Evolutionary conservation across 2,797 vertebrate species (phyloP).

Genomic region (Protosalanx chinensis): DNA sequence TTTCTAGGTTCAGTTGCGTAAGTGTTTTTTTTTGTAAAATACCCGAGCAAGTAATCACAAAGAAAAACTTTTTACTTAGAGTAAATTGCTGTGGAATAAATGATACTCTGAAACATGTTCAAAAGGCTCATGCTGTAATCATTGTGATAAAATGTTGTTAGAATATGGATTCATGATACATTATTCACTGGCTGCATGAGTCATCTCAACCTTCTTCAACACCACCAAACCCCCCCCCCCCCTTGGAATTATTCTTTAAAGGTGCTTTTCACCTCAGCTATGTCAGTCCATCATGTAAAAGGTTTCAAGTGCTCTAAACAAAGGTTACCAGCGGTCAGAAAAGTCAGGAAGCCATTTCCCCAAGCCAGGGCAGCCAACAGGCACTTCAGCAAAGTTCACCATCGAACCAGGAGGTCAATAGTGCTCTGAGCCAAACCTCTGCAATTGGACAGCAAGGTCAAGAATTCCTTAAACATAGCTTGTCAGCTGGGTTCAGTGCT

Average conservation of each 20-base stretch:
- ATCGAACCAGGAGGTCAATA: conserved; percentile 67
- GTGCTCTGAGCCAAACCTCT: conserved; percentile 55
- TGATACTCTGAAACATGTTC: neutral
- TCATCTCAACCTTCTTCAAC: conserved; percentile 41
- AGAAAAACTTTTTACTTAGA: neutral
- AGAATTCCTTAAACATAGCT: conserved; percentile 58
- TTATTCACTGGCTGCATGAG: conserved; percentile 23
- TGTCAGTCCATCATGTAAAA: conserved; percentile 33
- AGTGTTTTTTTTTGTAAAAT: neutral
- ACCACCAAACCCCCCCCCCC: conserved; percentile 21
- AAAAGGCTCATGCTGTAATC: neutral
- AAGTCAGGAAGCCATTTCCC: conserved; percentile 53
- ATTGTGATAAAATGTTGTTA: no score
- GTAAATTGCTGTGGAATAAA: neutral
- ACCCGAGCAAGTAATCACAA: no score
- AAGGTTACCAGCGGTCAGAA: conserved; percentile 55
- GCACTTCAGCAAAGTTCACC: conserved; percentile 57
- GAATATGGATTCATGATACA: neutral
- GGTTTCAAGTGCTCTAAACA: conserved; percentile 69
- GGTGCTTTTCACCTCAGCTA: conserved; percentile 18
- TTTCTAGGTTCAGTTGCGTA: conserved; percentile 11
- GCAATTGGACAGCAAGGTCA: conserved; percentile 53
- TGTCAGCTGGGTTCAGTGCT: conserved; percentile 43
- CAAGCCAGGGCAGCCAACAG: conserved; percentile 33
- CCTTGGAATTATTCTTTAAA: conserved; percentile 36